Conservation (phyloP, 2,113 vertebrate species). For the Gadus chalcogrammus region DNA sequence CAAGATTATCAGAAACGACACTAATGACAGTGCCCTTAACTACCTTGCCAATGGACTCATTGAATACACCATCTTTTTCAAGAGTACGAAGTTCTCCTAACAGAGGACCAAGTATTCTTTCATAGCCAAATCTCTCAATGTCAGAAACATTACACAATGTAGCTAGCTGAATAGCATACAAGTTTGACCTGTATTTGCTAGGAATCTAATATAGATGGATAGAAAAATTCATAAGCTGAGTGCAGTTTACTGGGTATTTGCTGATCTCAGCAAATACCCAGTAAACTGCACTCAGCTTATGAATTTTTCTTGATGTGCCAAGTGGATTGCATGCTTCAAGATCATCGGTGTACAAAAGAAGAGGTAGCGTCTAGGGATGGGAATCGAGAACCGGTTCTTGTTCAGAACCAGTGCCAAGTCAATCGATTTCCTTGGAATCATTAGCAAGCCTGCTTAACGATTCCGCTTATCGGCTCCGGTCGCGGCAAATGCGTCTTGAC, state of each 20-base stretch:
- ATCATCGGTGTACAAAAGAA: background rate
- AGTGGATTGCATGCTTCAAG: background rate
- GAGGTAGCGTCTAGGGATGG: background rate
- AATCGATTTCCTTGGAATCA: no score
- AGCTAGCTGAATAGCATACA: no score
- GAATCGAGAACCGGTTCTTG: no score
- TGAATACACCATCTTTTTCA: constrained; percentile 9
- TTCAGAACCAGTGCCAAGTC: no score
- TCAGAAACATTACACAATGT: background rate
- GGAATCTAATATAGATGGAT: no score
- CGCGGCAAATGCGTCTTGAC: no score
- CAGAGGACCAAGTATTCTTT: constrained; percentile 4
- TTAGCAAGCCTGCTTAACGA: no score
- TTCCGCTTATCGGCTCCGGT: no score
- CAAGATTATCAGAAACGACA: background rate
- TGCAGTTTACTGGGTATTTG: no score
- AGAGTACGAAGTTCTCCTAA: background rate
- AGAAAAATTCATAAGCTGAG: no score
- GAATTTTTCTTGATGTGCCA: constrained; percentile 1
- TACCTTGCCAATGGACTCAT: background rate
- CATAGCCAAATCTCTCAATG: background rate
- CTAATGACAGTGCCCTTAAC: no score
- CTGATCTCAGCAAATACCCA: background rate
- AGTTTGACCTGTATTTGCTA: no score
- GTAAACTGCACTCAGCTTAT: background rate